A percentile compares a stretch with the other conserved stretches of the same genome.
Conservation (phyloP, 1,140 invertebrate genomes). For the Periplaneta americana region DNA sequence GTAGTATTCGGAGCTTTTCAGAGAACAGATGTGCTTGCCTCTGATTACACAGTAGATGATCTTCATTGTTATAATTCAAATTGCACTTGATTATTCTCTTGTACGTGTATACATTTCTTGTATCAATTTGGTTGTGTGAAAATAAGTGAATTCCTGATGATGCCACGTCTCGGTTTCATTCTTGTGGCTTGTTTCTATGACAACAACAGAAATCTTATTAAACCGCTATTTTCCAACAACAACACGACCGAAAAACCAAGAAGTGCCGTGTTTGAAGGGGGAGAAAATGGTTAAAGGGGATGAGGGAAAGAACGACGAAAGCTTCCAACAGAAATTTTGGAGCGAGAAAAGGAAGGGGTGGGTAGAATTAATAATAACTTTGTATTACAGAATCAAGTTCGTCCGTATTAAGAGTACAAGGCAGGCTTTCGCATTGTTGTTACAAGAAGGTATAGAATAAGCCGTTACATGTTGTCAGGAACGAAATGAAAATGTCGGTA, state of each 20-base stretch:
- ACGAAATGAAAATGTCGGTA: background rate
- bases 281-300: background rate
- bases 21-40: background rate
- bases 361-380: slow-evolving; percentile 15
- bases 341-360: background rate
- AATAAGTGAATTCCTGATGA: background rate
- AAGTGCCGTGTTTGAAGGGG: background rate
- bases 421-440: background rate
- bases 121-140: background rate
- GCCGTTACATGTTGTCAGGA: too few relatives aligned
- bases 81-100: background rate
- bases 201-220: background rate
- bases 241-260: background rate
- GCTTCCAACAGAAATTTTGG: background rate
- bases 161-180: background rate
- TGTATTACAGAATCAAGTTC: slow-evolving; percentile 8
- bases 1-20: background rate
- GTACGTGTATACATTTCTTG: background rate
- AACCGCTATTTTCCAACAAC: slow-evolving; percentile 1
- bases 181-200: background rate
- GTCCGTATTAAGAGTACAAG: background rate
- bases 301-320: too few relatives aligned
- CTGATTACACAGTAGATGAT: background rate
- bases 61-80: background rate
- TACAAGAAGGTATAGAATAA: background rate